Evolutionary conservation across 2,113 vertebrate species (phyloP), one percentile per base, ranked within the genome.

Genomic region (Alexandromys fortis): DNA sequence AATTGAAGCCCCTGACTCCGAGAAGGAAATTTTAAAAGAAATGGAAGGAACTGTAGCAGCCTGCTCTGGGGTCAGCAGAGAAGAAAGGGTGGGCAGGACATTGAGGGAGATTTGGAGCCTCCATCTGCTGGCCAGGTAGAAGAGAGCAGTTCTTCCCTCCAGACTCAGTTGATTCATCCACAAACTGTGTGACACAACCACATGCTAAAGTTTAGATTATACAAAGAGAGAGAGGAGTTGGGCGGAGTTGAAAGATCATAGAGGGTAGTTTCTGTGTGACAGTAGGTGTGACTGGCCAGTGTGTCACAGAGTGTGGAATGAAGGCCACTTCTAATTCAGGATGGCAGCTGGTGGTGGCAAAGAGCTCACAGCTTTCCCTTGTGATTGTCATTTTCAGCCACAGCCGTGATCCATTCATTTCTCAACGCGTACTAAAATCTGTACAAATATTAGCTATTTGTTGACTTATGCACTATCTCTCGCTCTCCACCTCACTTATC

Each of bases 1-100:
- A 97, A 98, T 97, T 96, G 97, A 98, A 98, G 95, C 1, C 45
- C 95, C 94, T 97, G 92, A 55, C 52, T 89, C 6, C 75, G 97
- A 96, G 96, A 96, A 97, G 98, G 38, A 47, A 92, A 92, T 86
- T 95, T 90, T 61, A 38, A 82, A 38, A 72, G 77, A 76, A 82
- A 85, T 58, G 70, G 5, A 82, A 91, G 82, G 17, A 89, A 95
- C 24, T 75, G 70, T 94, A 24, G 49, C 81, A 96, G 86, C 88
- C 49, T 17, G 55, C 47, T 2, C n/a, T 63, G 75, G 86, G 90
- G 13, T 22, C 77, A 9, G 0, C 6, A 38, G 89, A 76, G 49
- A 96, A 65, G 28, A 19, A 16, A 70, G 30, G 1, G 1, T 30
- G 4, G 63, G 19, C 35, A 33, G 78, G 67, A 19, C 0, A 4